phyloP scores from a whole-genome alignment of 1,140 invertebrate genomes.

The Hyphantria cunea region DNA sequence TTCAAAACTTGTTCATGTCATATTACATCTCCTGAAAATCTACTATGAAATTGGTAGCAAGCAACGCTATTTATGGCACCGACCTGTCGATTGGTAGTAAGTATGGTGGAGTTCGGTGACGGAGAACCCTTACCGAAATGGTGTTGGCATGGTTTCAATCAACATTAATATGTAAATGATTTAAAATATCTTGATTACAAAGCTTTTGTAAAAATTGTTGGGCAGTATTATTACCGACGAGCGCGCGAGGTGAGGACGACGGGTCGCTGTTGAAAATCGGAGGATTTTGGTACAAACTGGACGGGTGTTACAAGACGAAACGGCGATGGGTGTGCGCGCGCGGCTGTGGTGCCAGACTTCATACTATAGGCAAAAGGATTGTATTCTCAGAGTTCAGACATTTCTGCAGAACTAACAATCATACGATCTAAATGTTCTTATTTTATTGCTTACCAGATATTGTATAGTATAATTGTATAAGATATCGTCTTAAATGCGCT shows the following conservation, averaged over 20 bases:
- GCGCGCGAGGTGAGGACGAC: conserved; percentile 11
- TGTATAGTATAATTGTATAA: too few relatives aligned
- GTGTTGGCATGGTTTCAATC: too few relatives aligned
- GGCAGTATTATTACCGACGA: conserved; percentile 7
- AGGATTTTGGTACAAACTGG: conserved; percentile 66
- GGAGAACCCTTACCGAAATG: too few relatives aligned
- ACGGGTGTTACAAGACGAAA: conserved; percentile 53
- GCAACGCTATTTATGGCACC: too few relatives aligned
- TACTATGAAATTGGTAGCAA: too few relatives aligned
- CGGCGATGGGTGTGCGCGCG: conserved; percentile 66
- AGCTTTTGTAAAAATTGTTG: conserved; percentile 9
- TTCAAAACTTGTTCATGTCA: too few relatives aligned
- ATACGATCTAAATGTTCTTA: conserved; percentile 46
- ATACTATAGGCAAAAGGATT: conserved; percentile 61
- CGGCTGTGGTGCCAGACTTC: conserved; percentile 65
- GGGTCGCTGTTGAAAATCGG: conserved; percentile 63
- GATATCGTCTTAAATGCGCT: not conserved
- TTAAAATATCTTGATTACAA: not conserved
- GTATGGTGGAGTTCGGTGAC: too few relatives aligned
- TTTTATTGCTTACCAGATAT: not conserved
- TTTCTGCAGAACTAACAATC: conserved; percentile 49
- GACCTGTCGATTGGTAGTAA: too few relatives aligned
- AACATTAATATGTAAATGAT: too few relatives aligned
- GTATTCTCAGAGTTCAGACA: conserved; percentile 64
- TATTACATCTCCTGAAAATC: too few relatives aligned